Base-by-base conservation (phyloP, 1,140 invertebrate genomes). In the Nylanderia fulva region DNA sequence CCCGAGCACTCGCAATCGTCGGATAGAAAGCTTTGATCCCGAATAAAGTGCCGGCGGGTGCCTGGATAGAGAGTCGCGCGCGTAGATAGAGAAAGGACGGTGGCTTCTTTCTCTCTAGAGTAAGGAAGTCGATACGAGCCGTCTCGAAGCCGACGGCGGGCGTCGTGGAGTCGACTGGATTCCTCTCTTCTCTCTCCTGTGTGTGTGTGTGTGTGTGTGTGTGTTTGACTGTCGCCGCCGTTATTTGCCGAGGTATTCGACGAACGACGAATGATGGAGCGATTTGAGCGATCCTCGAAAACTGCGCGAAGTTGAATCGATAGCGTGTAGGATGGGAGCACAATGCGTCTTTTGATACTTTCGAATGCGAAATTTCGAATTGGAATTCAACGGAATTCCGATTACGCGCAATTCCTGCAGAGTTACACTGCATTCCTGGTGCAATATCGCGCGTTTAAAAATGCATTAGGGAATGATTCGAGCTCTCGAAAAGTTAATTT, bases 61-160 rank as follows among this genome's bases (percentile, higher is more conserved):
- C n/a, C n/a, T n/a, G 69, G 29, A 61, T 54, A 48, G 84, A 68
- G 84, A 72, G 76, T 71, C 33, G 75, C 33, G 27, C 33, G 75
- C 33, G 27, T 18, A 63, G 74, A 76, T 84, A 29, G 64, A 71
- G 76, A 45, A 77, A 77, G 63, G 27, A 45, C 71, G n/a, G n/a
- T 21, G 61, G 21, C 39, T 68, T 82, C 77, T 82, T 82, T 72
- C 77, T 72, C 77, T 69, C 75, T 27, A n/a, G 29, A 58, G 56
- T 18, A 48, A n/a, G 76, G 42, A 71, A 77, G 84, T 85, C 84
- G 84, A 85, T 85, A 85, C 64, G 76, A 60, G 82, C n/a, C 82
- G 72, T 63, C 82, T 64, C 82, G 82, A 54, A 72, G 82, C 72
- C 82, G 82, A 76, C 82, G 82, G 36, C 60, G 33, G 36, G 54